phyloP scores from a whole-genome alignment of 2,113 vertebrate species.

The Phalacrocorax carbo region DNA sequence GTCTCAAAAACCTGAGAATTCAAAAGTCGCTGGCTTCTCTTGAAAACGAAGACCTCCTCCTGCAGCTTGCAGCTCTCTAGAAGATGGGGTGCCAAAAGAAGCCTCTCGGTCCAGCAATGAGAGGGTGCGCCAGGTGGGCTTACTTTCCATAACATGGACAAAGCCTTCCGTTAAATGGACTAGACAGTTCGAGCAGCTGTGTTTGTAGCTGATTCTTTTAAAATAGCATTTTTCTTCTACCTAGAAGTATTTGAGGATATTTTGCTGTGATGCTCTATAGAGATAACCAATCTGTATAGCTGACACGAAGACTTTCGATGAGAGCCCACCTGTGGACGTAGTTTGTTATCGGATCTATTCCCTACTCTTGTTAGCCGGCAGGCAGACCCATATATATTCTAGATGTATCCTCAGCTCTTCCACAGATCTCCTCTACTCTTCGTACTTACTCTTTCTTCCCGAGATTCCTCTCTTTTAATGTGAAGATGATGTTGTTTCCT shows the following conservation, averaged over 20 bases:
- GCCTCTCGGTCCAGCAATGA: fast-evolving
- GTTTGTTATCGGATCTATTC: background rate
- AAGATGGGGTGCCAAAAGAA: background rate
- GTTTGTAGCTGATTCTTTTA: background rate
- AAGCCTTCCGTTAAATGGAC: background rate
- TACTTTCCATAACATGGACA: background rate
- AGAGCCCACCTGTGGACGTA: background rate
- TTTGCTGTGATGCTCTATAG: background rate
- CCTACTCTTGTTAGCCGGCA: background rate
- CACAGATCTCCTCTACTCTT: background rate
- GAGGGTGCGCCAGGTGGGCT: background rate
- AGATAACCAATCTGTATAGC: background rate
- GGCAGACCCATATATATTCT: background rate
- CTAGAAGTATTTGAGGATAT: background rate
- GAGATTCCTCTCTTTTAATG: background rate
- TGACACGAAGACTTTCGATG: background rate
- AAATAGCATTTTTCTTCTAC: background rate
- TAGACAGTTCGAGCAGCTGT: background rate
- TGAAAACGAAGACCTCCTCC: background rate
- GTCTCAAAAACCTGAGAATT: background rate
- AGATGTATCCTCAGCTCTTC: background rate
- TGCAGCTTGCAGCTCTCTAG: background rate
- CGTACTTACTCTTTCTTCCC: background rate
- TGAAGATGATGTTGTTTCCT: background rate
- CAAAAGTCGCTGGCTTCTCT: background rate